Evolutionary conservation across 2,113 vertebrate species (phyloP).

Genomic region (Daphoenositta chrysoptera): DNA sequence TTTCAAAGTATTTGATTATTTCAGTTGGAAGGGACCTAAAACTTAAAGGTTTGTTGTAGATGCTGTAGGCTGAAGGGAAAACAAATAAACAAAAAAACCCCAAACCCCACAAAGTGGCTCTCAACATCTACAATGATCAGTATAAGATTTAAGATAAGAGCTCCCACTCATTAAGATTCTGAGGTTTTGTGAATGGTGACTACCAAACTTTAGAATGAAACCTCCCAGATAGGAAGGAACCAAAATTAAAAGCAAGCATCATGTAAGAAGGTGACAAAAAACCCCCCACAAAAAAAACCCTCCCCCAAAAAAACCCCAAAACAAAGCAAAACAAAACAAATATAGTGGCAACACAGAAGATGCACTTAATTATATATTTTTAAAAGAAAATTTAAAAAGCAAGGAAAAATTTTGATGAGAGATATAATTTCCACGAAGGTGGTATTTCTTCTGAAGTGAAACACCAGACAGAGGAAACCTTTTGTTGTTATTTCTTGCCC

Average conservation of each 20-base stretch:
- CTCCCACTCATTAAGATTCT: neutral
- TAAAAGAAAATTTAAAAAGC: neutral
- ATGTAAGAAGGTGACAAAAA: too few relatives aligned
- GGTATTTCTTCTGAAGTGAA: neutral
- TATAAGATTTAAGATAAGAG: neutral
- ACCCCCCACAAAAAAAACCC: too few relatives aligned
- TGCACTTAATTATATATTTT: neutral
- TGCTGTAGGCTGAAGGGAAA: neutral
- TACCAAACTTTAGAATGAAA: neutral
- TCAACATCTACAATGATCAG: neutral
- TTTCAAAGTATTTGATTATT: neutral
- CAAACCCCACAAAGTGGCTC: neutral
- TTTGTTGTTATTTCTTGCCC: neutral
- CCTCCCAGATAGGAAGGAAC: neutral
- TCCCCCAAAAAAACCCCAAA: fast-evolving
- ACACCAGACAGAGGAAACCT: neutral
- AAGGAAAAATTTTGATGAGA: neutral
- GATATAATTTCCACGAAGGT: neutral
- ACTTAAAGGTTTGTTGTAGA: neutral
- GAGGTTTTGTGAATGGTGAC: neutral
- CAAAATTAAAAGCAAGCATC: neutral
- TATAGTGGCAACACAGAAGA: neutral
- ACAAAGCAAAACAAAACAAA: neutral
- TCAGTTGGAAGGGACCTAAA: neutral
- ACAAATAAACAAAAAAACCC: neutral